These are phyloP conservation scores for Cynocephalus volans DNA, from an alignment of 2,113 vertebrate species.

Conservation along the genomic window DNA sequence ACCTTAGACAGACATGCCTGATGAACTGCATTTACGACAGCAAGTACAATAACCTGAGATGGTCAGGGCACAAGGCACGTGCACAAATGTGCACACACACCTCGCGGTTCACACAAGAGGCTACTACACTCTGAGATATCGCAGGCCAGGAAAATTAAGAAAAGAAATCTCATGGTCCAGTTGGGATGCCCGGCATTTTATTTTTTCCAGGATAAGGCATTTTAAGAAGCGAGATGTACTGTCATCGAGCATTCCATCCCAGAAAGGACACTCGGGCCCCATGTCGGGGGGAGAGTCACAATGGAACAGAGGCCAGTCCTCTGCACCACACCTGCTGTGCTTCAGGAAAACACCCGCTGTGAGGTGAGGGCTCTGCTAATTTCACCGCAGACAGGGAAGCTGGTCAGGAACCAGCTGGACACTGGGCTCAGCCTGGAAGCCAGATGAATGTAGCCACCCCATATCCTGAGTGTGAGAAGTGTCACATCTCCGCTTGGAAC, in stretches of 20 bases:
- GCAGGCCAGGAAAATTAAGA: too few species aligned
- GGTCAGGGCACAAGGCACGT: not conserved
- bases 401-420: too few species aligned
- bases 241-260: not conserved
- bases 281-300: not conserved
- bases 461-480: not conserved
- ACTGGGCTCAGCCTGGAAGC: not conserved
- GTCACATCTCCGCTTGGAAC: not conserved
- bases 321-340: rapidly evolving
- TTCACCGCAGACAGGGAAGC: not conserved
- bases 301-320: not conserved
- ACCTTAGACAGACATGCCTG: not conserved
- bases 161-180: not conserved
- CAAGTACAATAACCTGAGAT: not conserved
- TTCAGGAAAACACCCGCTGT: too few species aligned
- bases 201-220: not conserved
- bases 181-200: rapidly evolving
- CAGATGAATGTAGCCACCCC: too few species aligned
- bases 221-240: not conserved
- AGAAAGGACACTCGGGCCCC: not conserved
- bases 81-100: not conserved
- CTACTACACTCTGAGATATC: too few species aligned
- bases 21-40: not conserved
- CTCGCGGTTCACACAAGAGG: not conserved
- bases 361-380: not conserved